phyloP scores from a whole-genome alignment of 1,140 invertebrate genomes.

The Semibalanus balanoides region DNA sequence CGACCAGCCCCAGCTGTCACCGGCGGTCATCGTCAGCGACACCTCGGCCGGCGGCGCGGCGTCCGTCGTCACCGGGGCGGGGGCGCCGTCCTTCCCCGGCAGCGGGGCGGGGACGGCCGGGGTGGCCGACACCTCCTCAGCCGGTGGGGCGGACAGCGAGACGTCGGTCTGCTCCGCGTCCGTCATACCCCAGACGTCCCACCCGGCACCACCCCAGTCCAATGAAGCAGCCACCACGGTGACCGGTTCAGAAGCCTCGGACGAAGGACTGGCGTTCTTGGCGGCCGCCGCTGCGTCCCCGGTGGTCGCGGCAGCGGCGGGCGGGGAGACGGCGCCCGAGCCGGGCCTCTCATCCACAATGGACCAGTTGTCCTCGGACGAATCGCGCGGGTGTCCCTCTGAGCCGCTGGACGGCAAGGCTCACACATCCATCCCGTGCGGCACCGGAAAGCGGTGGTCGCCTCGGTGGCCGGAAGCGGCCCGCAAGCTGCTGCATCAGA shows the following conservation, averaged over 20 bases:
- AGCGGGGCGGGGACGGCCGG: no score
- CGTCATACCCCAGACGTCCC: neutral
- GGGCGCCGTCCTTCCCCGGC: no score
- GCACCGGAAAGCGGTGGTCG: neutral
- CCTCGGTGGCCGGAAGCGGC: neutral
- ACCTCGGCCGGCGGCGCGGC: neutral
- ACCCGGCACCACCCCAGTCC: neutral
- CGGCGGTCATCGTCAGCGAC: neutral
- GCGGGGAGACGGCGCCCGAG: neutral
- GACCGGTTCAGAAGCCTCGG: neutral
- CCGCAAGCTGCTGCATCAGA: neutral
- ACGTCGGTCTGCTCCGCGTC: neutral
- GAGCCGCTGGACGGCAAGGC: neutral
- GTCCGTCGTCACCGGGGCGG: no score
- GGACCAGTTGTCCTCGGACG: neutral
- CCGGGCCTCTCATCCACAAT: neutral
- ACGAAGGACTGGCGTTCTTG: neutral
- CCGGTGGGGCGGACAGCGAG: neutral
- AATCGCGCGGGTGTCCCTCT: neutral
- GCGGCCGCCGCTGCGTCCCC: no score
- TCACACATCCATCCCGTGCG: neutral
- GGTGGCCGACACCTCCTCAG: neutral
- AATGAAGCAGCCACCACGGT: neutral
- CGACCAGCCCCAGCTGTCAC: neutral
- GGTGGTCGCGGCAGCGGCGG: no score